Base-by-base conservation (phyloP, 2,888 invertebrate genomes). In the Ormyrus labotus region DNA sequence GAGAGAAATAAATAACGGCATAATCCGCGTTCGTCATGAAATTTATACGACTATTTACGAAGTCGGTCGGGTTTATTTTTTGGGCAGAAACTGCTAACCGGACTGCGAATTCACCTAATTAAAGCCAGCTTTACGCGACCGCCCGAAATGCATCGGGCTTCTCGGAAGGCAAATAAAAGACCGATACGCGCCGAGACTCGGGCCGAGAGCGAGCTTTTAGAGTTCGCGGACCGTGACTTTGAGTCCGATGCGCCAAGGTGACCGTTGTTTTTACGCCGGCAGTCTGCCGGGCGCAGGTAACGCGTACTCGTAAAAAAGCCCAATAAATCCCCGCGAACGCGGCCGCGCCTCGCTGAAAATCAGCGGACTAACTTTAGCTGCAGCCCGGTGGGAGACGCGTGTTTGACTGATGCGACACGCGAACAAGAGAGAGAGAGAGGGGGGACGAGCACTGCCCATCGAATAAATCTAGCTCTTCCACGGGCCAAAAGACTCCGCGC, bases 181-280 rank as follows among this genome's bases (percentile, higher is more conserved):
- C 50, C 13, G 65, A 78, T 58, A 50, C 57, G 71, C 6, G 34
- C 55, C 63, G n/a, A 11, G 13, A 51, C 34, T n/a, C 34, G 34
- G 47, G 11, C n/a, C 19, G 51, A 7, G 10, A 34, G 11, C 50
- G 60, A 68, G 58, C 70, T 70, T 77, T 77, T 68, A 47, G 50
- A 73, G 67, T 60, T 73, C 68, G 53, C 58, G 70, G 74, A 74
- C 74, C 74, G 64, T 80, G 79, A 74, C 79, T 80, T 74, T 74
- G 74, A 74, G 69, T 58, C 19, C n/a, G 73, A 69, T 19, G 50
- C 65, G 69, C 64, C 79, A 80, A 80, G 79, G 74, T 74, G 69
- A 75, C 64, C 57, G 68, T 4, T 34, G 48, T 67, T 78, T 74
- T 71, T 50, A 50, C 57, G 77, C 13, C 50, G 10, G 5, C 19